A percentile compares a stretch with the other conserved stretches of the same genome.
Evolutionary conservation across 2,888 invertebrate genomes (phyloP).

Genomic region (Alsophila aescularia): DNA sequence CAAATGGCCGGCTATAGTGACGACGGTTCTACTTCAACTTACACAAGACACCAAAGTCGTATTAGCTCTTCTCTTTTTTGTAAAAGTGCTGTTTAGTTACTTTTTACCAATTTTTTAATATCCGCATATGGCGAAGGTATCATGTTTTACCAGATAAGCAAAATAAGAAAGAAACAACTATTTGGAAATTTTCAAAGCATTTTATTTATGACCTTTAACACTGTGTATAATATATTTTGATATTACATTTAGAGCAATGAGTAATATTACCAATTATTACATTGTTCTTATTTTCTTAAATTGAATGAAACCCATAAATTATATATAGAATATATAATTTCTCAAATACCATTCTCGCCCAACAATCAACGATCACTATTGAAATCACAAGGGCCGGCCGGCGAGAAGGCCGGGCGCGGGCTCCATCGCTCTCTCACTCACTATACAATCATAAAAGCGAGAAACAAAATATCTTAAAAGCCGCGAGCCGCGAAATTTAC

Average conservation of each 20-base stretch:
- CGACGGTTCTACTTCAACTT: too few species aligned
- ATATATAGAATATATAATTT: slow-evolving; percentile 81
- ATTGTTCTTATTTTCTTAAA: slow-evolving; percentile 82
- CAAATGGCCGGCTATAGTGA: too few species aligned
- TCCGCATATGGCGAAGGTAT: not conserved
- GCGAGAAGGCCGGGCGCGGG: slow-evolving; percentile 3
- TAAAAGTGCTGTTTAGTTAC: too few species aligned
- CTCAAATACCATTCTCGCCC: slow-evolving; percentile 77
- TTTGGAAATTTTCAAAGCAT: slow-evolving; percentile 84
- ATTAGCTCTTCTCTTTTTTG: too few species aligned
- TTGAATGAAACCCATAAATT: slow-evolving; percentile 82
- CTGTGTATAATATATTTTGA: slow-evolving; percentile 85
- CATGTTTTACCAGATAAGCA: not conserved
- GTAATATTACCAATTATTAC: slow-evolving; percentile 85
- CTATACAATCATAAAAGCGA: slow-evolving; percentile 50
- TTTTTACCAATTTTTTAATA: too few species aligned
- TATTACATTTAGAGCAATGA: slow-evolving; percentile 86
- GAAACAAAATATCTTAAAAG: slow-evolving; percentile 45
- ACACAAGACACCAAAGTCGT: too few species aligned
- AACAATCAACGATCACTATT: slow-evolving; percentile 82
- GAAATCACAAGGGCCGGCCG: slow-evolving; percentile 62
- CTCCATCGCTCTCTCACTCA: slow-evolving; percentile 36
- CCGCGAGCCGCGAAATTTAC: slow-evolving; percentile 40
- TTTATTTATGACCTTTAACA: slow-evolving; percentile 85
- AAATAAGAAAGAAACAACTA: slow-evolving; percentile 57